A percentile compares a stretch with the other conserved stretches of the same genome.
Evolutionary conservation across 2,797 vertebrate species (phyloP).

Genomic region (Nannoperca obscura): DNA sequence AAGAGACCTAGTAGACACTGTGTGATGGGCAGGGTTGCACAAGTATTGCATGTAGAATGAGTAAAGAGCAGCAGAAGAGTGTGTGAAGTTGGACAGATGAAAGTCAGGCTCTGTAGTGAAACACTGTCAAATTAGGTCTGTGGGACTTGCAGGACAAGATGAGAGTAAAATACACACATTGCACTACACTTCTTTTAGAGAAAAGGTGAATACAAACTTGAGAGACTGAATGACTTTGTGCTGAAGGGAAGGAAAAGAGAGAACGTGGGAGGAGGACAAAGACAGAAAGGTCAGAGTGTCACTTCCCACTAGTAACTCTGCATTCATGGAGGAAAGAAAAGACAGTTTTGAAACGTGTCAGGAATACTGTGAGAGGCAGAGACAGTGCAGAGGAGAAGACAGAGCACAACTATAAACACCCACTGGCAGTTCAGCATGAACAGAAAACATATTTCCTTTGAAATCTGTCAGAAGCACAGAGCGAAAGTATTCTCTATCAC

Average conservation of each 20-base stretch:
- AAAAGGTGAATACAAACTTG: not conserved
- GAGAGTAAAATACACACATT: not conserved
- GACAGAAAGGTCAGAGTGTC: slow-evolving; percentile 10
- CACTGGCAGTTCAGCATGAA: slow-evolving; percentile 45
- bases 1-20: slow-evolving; percentile 7
- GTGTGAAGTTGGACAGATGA: slow-evolving; percentile 24
- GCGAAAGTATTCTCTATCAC: not conserved
- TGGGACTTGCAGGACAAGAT: not conserved
- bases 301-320: slow-evolving; percentile 16
- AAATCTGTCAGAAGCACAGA: slow-evolving; percentile 33
- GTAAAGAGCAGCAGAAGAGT: slow-evolving; percentile 1
- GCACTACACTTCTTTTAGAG: not conserved
- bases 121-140: not conserved
- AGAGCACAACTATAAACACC: slow-evolving; percentile 45
- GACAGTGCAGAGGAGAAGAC: slow-evolving; percentile 39
- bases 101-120: slow-evolving; percentile 21
- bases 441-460: slow-evolving; percentile 46
- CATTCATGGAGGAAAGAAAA: slow-evolving; percentile 33
- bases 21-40: slow-evolving; percentile 6
- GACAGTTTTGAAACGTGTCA: slow-evolving; percentile 28
- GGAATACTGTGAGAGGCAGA: slow-evolving; percentile 17
- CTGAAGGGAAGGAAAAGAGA: slow-evolving; percentile 25
- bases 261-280: slow-evolving; percentile 33
- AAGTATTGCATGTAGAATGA: slow-evolving; percentile 36
- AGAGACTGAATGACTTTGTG: slow-evolving; percentile 60